phyloP scores from a whole-genome alignment of 2,113 vertebrate genomes.

The Dasyornis broadbenti region DNA sequence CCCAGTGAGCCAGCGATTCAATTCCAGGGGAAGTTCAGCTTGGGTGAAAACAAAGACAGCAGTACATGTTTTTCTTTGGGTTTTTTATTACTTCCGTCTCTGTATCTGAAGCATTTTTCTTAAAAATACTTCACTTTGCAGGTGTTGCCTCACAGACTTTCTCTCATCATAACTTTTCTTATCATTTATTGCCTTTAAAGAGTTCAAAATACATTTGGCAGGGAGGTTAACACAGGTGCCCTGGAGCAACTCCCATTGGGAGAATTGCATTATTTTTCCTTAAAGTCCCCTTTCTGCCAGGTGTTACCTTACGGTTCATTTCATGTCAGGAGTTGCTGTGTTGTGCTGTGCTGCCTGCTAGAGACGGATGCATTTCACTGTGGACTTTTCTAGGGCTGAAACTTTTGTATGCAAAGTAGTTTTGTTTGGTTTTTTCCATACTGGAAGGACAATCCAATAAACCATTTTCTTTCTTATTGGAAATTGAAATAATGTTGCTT shows the following conservation, averaged over 20 bases:
- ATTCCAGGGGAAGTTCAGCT: constrained; percentile 58
- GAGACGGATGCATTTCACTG: not conserved
- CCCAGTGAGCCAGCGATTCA: constrained; percentile 32
- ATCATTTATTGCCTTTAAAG: constrained; percentile 1
- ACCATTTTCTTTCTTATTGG: not conserved
- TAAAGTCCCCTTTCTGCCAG: not conserved
- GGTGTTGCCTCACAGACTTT: constrained; percentile 37
- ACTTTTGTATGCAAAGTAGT: not conserved
- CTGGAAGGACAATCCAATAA: constrained; percentile 28
- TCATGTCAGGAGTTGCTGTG: not conserved
- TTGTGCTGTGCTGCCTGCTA: not conserved
- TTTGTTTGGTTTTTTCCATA: not conserved
- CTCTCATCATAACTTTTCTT: constrained; percentile 23
- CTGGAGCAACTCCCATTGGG: not conserved
- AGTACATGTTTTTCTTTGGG: not conserved
- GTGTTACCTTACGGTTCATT: not conserved
- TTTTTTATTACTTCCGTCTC: constrained; percentile 44
- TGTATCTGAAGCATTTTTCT: constrained; percentile 5
- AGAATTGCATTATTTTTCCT: constrained; percentile 14
- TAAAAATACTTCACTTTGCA: constrained; percentile 36
- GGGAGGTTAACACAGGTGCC: constrained; percentile 17
- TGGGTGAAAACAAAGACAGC: constrained; percentile 60
- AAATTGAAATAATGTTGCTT: constrained; percentile 1
- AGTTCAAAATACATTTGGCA: constrained; percentile 34
- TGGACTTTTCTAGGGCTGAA: not conserved